A percentile compares a stretch with the other conserved stretches of the same genome.
Conservation (phyloP, 2,888 invertebrate genomes). For the Pelosia muscerda region DNA sequence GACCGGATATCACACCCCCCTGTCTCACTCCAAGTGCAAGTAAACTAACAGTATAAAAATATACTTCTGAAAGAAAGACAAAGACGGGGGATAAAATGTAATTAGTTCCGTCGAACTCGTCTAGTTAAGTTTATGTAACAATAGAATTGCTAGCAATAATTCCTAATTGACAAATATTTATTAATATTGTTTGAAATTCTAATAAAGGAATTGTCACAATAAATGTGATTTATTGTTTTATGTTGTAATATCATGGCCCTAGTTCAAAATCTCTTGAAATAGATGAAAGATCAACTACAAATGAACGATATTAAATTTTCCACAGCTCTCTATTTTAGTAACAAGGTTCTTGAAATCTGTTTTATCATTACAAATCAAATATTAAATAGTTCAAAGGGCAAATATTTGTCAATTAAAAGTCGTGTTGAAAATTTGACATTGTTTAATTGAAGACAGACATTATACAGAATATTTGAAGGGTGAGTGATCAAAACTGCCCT, state of each 20-base stretch:
- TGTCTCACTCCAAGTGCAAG: too few species aligned
- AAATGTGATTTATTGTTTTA: not conserved
- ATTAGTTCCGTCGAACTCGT: too few species aligned
- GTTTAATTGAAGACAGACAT: too few species aligned
- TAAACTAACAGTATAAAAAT: too few species aligned
- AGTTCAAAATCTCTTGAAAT: not conserved
- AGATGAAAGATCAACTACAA: not conserved
- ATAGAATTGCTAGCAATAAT: not conserved
- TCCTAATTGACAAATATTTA: not conserved
- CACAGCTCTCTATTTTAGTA: not conserved
- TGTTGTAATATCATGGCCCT: too few species aligned
- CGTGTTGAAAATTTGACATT: conserved; percentile 5
- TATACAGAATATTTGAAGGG: conserved; percentile 11
- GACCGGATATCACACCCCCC: too few species aligned
- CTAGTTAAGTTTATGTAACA: not conserved
- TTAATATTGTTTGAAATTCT: not conserved
- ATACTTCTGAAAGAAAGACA: too few species aligned
- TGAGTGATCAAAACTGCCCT: conserved; percentile 19
- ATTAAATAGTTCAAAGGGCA: conserved; percentile 1
- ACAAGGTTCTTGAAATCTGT: not conserved
- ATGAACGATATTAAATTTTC: conserved; percentile 6
- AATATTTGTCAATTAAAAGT: conserved; percentile 18
- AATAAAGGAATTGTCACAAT: not conserved
- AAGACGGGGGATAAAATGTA: too few species aligned
- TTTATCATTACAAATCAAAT: conserved; percentile 3